Base-by-base conservation (phyloP, 2,113 vertebrate species). In the Chaetops frenatus region DNA sequence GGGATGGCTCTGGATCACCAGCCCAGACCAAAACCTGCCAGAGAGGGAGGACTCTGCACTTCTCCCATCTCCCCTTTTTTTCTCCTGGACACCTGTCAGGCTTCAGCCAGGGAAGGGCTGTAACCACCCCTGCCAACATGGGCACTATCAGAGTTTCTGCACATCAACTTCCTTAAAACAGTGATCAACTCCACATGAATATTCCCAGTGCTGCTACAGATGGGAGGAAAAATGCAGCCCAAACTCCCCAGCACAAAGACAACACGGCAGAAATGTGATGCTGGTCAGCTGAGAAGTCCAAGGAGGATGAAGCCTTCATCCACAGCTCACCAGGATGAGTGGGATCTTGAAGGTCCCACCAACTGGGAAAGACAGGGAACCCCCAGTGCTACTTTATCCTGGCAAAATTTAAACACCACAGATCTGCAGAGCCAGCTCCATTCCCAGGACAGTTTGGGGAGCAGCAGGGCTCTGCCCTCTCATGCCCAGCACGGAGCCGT, bases 401-500 rank as follows among this genome's bases (percentile, higher is more conserved):
- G 47, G 61, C 10, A 60, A 51, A 40, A 62, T 10, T 6, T 12
- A 33, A 50, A 3, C 70, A 31, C 0, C 58, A 24, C 11, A 31
- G 28, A 53, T 4, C 16, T 35, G 82, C 48, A 74, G 19, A 13
- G 61, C 17, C 40, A 1, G 1, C 14, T 21, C 33, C 2, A 2
- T 40, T 67, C 86, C 76, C 80, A 80, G 74, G 57, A 10, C 0
- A 8, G 51, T 18, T 1, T 67, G 66, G 53, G 70, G 36, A 60
- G 65, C 54, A 0, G 4, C 54, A 0, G 4, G 61, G 87, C 42
- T 72, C 40, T 80, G 72, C 14, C 14, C n/a, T 6, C 2, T 36
- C 0, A 0, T 10, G 38, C 76, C 73, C 7, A 0, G 71, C 66
- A 58, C 10, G 1, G 61, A 86, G 85, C 71, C 1, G 1, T 0